phyloP scores from a whole-genome alignment of 2,113 vertebrate genomes.

The Blennius ocellaris region DNA sequence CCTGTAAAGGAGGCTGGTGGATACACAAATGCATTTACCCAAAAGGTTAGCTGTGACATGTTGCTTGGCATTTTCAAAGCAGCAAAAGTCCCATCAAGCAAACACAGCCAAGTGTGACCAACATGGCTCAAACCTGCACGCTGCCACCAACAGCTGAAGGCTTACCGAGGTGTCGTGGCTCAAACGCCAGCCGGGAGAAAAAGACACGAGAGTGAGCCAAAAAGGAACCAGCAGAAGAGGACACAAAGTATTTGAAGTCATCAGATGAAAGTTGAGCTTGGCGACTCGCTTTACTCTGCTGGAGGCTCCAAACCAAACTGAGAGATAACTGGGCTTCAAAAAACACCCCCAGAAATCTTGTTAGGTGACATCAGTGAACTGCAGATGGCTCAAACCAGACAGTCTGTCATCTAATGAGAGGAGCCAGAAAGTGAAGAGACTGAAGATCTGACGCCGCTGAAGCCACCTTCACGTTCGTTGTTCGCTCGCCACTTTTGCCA shows the following conservation, averaged over 20 bases:
- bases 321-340: constrained; percentile 11
- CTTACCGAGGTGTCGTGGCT: neutral
- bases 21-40: constrained; percentile 11
- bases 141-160: neutral
- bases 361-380: constrained; percentile 16
- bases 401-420: neutral
- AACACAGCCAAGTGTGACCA: constrained; percentile 50
- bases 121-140: constrained; percentile 9
- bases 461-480: no score
- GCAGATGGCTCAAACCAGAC: constrained; percentile 12
- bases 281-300: neutral
- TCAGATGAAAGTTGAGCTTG: constrained; percentile 14
- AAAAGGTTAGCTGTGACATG: constrained; percentile 55
- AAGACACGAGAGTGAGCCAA: neutral
- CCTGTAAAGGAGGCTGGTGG: constrained; percentile 19
- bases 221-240: neutral
- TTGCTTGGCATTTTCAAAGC: constrained; percentile 49
- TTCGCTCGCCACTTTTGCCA: no score
- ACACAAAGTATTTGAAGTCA: constrained; percentile 7
- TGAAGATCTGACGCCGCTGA: neutral
- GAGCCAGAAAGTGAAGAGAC: neutral
- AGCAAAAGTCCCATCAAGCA: constrained; percentile 36
- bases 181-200: neutral
- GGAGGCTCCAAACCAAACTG: constrained; percentile 2
- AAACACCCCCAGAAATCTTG: neutral